These are phyloP conservation scores for Rhinichthys klamathensis DNA, from an alignment of 2,113 vertebrate species.

Conservation along the genomic window DNA sequence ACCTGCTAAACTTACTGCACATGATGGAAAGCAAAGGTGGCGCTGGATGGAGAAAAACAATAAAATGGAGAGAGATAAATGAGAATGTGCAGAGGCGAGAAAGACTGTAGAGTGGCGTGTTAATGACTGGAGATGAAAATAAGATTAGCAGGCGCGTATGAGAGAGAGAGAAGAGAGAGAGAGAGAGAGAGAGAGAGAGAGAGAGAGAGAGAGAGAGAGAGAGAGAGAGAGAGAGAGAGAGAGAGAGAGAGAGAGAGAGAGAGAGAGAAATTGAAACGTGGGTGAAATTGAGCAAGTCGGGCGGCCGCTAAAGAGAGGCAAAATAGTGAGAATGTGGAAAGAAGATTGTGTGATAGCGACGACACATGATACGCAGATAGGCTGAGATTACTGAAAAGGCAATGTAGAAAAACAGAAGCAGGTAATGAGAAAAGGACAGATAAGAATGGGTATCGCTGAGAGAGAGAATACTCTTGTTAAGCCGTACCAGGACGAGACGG, in stretches of 20 bases:
- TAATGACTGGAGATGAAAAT: slow-evolving; percentile 52
- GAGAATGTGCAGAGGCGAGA: slow-evolving; percentile 38
- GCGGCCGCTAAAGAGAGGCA: slow-evolving; percentile 28
- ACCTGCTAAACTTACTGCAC: slow-evolving; percentile 39
- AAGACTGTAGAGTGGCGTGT: slow-evolving; percentile 33
- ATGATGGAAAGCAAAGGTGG: slow-evolving; percentile 31
- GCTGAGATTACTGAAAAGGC: slow-evolving; percentile 24
- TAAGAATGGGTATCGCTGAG: slow-evolving; percentile 25
- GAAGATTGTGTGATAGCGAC: slow-evolving; percentile 25
- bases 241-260: not conserved
- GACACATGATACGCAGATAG: slow-evolving; percentile 42
- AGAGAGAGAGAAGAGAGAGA: not conserved
- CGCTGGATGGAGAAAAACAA: slow-evolving; percentile 37
- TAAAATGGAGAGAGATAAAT: slow-evolving; percentile 42
- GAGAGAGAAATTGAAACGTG: not conserved
- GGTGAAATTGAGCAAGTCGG: slow-evolving; percentile 9
- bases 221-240: slow-evolving; percentile 6
- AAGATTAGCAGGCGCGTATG: slow-evolving; percentile 1
- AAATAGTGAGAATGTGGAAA: slow-evolving; percentile 1
- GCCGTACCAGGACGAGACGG: slow-evolving; percentile 8
- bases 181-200: slow-evolving; percentile 2
- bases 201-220: slow-evolving; percentile 3
- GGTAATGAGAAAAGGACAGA: slow-evolving; percentile 42
- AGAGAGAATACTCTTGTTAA: slow-evolving; percentile 19
- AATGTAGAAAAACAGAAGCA: slow-evolving; percentile 43